Evolutionary conservation across 2,797 vertebrate species (phyloP).

Genomic region (Psittacula echo): DNA sequence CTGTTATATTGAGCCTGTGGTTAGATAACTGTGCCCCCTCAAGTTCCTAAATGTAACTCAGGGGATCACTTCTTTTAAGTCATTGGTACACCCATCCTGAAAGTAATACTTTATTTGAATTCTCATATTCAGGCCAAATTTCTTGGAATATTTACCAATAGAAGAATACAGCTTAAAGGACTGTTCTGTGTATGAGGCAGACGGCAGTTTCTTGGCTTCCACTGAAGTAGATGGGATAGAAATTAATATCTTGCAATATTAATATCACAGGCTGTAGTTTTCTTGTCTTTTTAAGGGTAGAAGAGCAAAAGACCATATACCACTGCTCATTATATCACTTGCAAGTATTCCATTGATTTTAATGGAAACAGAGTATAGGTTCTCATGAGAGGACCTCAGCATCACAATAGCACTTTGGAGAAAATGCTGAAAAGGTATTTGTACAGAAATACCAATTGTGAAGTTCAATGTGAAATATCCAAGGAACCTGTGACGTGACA

Average conservation of each 20-base stretch:
- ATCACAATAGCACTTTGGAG: neutral
- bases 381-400: neutral
- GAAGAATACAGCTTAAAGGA: neutral
- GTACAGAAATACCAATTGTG: neutral
- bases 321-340: neutral
- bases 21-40: constrained; percentile 18
- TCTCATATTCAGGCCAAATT: neutral
- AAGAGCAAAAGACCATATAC: neutral
- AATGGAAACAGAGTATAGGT: neutral
- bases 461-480: neutral
- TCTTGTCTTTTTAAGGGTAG: neutral
- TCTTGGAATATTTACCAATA: neutral
- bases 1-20: neutral
- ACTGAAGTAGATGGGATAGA: neutral
- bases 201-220: neutral
- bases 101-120: neutral
- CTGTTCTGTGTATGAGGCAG: neutral
- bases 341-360: neutral
- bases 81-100: neutral
- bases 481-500: neutral
- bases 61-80: neutral
- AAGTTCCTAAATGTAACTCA: neutral
- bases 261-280: neutral
- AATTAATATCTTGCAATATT: neutral
- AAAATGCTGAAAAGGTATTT: neutral